Evolutionary conservation across 2,113 vertebrate genomes (phyloP).

Genomic region (Cavia aperea): DNA sequence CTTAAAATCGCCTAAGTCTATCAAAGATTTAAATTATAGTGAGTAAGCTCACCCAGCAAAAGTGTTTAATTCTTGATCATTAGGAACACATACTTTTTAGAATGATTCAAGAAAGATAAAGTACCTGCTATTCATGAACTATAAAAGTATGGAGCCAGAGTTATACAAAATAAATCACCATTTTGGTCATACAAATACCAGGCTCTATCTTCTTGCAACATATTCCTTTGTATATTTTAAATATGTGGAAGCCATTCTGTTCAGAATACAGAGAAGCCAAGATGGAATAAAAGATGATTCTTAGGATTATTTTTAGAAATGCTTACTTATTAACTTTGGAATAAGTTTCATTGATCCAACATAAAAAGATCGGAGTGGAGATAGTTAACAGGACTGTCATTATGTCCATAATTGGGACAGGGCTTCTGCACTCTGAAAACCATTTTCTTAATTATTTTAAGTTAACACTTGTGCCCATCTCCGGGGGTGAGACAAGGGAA

Average conservation of each 20-base stretch:
- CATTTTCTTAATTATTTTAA: conserved; percentile 95
- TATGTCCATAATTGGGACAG: conserved; percentile 71
- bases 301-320: conserved; percentile 14
- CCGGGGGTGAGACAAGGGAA: conserved; percentile 66
- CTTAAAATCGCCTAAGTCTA: not conserved
- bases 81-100: not conserved
- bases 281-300: conserved; percentile 25
- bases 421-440: conserved; percentile 76
- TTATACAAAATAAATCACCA: conserved; percentile 12
- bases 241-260: not conserved
- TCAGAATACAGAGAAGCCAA: not conserved
- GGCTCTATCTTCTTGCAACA: not conserved
- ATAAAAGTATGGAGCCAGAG: not conserved
- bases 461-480: conserved; percentile 83
- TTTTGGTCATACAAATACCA: not conserved
- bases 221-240: not conserved
- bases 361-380: conserved; percentile 62
- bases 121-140: not conserved
- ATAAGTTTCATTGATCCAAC: conserved; percentile 13
- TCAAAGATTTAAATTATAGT: not conserved
- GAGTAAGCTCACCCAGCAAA: not conserved
- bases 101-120: not conserved
- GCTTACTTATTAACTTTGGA: conserved; percentile 33
- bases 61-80: not conserved
- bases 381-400: conserved; percentile 75